phyloP scores from a whole-genome alignment of 2,797 vertebrate genomes.

The Hyperoplus lanceolatus region DNA sequence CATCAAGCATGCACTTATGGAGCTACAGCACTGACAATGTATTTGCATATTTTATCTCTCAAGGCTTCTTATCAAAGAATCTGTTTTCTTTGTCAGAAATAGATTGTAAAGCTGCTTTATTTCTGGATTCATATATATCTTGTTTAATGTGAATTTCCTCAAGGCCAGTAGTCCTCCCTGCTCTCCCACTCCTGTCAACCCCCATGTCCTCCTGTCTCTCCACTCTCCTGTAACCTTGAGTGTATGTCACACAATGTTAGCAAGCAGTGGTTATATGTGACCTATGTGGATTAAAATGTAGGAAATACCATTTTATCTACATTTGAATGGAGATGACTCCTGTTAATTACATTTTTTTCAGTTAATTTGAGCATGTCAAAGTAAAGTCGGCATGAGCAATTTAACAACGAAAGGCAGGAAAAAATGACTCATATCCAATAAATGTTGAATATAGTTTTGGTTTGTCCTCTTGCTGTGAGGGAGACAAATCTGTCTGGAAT shows the following conservation, averaged over 20 bases:
- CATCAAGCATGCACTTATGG: slow-evolving; percentile 45
- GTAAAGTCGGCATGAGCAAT: slow-evolving; percentile 32
- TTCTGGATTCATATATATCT: slow-evolving; percentile 16
- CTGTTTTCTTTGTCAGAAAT: slow-evolving; percentile 8
- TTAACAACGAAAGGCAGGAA: slow-evolving; percentile 24
- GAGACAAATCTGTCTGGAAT: slow-evolving; percentile 58
- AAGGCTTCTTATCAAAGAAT: too few relatives aligned
- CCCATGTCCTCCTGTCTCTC: slow-evolving; percentile 14
- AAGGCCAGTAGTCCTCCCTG: slow-evolving; percentile 29
- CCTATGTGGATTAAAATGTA: slow-evolving; percentile 18
- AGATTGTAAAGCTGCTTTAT: slow-evolving; percentile 17
- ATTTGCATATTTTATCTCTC: slow-evolving; percentile 7
- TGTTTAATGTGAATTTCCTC: slow-evolving; percentile 5
- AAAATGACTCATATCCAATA: slow-evolving; percentile 56
- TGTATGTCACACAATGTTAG: slow-evolving; percentile 41
- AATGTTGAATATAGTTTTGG: slow-evolving; percentile 63
- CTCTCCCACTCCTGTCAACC: slow-evolving; percentile 28
- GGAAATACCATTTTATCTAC: slow-evolving; percentile 3
- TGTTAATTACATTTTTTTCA: slow-evolving; percentile 14
- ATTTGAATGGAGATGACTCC: slow-evolving; percentile 25
- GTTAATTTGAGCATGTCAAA: slow-evolving; percentile 31
- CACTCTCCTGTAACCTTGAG: slow-evolving; percentile 41
- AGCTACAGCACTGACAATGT: slow-evolving; percentile 21
- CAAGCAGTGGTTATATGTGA: slow-evolving; percentile 26
- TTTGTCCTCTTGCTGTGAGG: slow-evolving; percentile 48